Evolutionary conservation across 2,888 invertebrate species (phyloP).

Genomic region (Nephrotoma appendiculata): DNA sequence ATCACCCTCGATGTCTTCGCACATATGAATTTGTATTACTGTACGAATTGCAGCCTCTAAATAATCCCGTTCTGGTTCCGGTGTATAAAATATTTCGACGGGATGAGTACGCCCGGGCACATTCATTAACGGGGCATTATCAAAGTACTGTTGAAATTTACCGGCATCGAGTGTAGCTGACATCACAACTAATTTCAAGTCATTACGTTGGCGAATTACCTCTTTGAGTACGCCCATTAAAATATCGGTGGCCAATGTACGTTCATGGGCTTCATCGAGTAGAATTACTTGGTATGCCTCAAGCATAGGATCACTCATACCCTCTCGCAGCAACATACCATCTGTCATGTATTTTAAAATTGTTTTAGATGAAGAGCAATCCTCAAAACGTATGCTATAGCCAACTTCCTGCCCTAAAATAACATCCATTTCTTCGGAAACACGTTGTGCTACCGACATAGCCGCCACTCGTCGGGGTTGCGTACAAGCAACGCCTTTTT

Average conservation of each 20-base stretch:
- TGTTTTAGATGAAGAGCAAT: slow-evolving; percentile 90
- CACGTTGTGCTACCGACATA: slow-evolving; percentile 98
- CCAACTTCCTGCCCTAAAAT: slow-evolving; percentile 83
- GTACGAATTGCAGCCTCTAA: slow-evolving; percentile 97
- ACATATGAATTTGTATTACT: slow-evolving; percentile 90
- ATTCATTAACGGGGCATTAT: slow-evolving; percentile 95
- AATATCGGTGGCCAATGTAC: slow-evolving; percentile 95
- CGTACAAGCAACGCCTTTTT: slow-evolving; percentile 85
- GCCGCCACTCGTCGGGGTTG: slow-evolving; percentile 96
- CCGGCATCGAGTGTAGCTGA: slow-evolving; percentile 98
- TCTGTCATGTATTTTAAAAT: slow-evolving; percentile 98
- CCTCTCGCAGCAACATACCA: slow-evolving; percentile 98
- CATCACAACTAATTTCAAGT: slow-evolving; percentile 97
- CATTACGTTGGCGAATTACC: slow-evolving; percentile 69
- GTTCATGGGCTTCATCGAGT: slow-evolving; percentile 97
- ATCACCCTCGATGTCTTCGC: slow-evolving; percentile 85
- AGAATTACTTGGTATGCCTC: slow-evolving; percentile 85
- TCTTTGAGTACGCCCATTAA: slow-evolving; percentile 98
- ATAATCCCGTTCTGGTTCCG: slow-evolving; percentile 95
- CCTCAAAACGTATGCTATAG: slow-evolving; percentile 97
- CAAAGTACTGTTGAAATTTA: slow-evolving; percentile 98
- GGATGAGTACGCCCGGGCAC: slow-evolving; percentile 94
- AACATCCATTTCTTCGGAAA: slow-evolving; percentile 99
- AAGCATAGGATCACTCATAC: slow-evolving; percentile 97
- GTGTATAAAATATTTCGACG: slow-evolving; percentile 97